phyloP scores from a whole-genome alignment of 2,113 vertebrate genomes.

The Pleuronectes platessa region DNA sequence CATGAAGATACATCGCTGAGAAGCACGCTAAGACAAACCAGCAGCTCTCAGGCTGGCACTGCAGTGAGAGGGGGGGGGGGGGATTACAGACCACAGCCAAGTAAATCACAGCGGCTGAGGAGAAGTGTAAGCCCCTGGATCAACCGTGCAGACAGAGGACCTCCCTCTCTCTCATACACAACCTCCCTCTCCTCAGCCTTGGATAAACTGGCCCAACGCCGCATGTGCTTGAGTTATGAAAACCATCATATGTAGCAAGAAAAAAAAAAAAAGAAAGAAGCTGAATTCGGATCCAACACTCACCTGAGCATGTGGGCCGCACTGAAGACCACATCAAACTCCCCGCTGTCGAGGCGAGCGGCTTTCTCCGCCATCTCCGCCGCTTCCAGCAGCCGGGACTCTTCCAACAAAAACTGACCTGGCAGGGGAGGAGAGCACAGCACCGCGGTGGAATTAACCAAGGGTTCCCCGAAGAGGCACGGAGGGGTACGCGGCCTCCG shows the following conservation, averaged over 20 bases:
- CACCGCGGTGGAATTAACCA: constrained; percentile 40
- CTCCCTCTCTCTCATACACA: constrained; percentile 47
- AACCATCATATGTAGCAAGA: not conserved
- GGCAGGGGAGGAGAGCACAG: constrained; percentile 56
- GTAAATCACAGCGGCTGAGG: constrained; percentile 71
- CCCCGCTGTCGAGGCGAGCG: constrained; percentile 89
- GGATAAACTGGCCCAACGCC: constrained; percentile 50
- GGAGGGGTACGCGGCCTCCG: constrained; percentile 33
- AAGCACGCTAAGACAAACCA: constrained; percentile 50
- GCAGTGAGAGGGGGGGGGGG: constrained; percentile 55
- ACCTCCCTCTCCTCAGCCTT: constrained; percentile 30
- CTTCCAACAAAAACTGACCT: constrained; percentile 99
- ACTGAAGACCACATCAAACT: constrained; percentile 99
- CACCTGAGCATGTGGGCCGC: constrained; percentile 99
- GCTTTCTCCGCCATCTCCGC: constrained; percentile 99
- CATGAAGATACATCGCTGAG: constrained; percentile 41
- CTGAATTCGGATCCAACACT: constrained; percentile 49
- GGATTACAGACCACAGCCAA: constrained; percentile 68
- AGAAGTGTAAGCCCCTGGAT: constrained; percentile 68
- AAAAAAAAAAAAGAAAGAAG: not conserved
- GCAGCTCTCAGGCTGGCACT: constrained; percentile 61
- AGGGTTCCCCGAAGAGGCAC: constrained; percentile 39
- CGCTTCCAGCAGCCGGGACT: constrained; percentile 93
- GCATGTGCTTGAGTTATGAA: constrained; percentile 1
- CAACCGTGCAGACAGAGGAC: constrained; percentile 70